These are phyloP conservation scores for Drosophila greeni DNA, from an alignment of 2,888 invertebrate species.

Conservation along the genomic window DNA sequence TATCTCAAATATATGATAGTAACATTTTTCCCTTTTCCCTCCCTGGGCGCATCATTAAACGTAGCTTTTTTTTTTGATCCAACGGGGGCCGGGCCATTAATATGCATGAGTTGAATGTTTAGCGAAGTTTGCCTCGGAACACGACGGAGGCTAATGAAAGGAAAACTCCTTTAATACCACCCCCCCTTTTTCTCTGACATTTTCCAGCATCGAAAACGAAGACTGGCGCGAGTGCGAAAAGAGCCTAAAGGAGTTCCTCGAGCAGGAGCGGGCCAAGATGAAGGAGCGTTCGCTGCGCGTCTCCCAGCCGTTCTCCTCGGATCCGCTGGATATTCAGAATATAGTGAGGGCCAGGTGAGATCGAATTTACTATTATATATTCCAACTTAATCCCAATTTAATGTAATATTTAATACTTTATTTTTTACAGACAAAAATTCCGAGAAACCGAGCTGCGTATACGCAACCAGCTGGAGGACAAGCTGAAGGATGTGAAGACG, in stretches of 20 bases:
- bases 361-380: background rate
- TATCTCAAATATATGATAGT: conserved; percentile 7
- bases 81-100: conserved; percentile 33
- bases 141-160: conserved; percentile 29
- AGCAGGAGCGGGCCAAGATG: conserved; percentile 74
- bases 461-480: conserved; percentile 67
- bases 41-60: conserved; percentile 23
- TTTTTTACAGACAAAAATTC: conserved; percentile 68
- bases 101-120: conserved; percentile 49
- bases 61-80: conserved; percentile 10
- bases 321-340: conserved; percentile 75
- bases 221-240: conserved; percentile 78
- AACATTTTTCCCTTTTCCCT: background rate
- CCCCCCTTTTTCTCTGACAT: background rate
- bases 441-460: conserved; percentile 74
- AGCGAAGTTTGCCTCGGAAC: conserved; percentile 25
- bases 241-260: conserved; percentile 75
- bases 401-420: background rate
- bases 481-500: conserved; percentile 44
- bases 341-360: conserved; percentile 75
- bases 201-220: conserved; percentile 74
- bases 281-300: conserved; percentile 71
- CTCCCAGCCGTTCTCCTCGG: conserved; percentile 71
- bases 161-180: conserved; percentile 18
- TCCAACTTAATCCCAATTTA: background rate